Base-by-base conservation (phyloP, 2,888 invertebrate genomes). In the Bursaphelenchus okinawaensis region DNA sequence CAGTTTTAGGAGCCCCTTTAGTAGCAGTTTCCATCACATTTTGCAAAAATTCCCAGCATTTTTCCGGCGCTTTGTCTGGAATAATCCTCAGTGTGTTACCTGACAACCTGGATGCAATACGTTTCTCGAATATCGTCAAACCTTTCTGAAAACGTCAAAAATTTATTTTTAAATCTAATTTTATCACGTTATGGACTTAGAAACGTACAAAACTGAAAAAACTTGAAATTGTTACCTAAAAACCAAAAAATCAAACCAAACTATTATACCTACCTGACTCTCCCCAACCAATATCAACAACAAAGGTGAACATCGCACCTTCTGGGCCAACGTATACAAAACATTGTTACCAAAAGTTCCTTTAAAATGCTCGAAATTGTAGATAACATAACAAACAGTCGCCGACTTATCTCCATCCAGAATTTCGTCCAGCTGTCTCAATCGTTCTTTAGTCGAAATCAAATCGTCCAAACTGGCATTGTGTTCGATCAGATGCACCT, bases 221-320 rank as follows among this genome's bases (percentile, higher is more conserved):
- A n/a, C n/a, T n/a, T n/a, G n/a, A n/a, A n/a, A n/a, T n/a, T n/a
- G n/a, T n/a, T n/a, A n/a, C n/a, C n/a, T n/a, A n/a, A n/a, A n/a
- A n/a, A n/a, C n/a, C n/a, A n/a, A n/a, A n/a, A n/a, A n/a, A n/a
- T 16, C 1, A 1, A 40, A 40, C n/a, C 3, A 40, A 29, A 29
- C n/a, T n/a, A n/a, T n/a, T n/a, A n/a, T 16, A 51, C 60, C 8
- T 24, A 59, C 60, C 52, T 22, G 50, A 22, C 51, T 59, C 23
- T 59, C 60, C 12, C 50, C 20, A 8, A 59, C 60, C 60, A 59
- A 27, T n/a, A 59, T 23, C 60, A 59, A 29, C 12, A 59, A 40
- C 50, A 23, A 59, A 24, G 60, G 60, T 22, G 31, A 22, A 22
- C 16, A 22, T 51, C 29, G 51, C 19, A 23, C 24, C 51, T 20